A percentile compares a stretch with the other conserved stretches of the same genome.
phyloP scores from a whole-genome alignment of 2,113 vertebrate genomes.

The Gambusia holbrooki region DNA sequence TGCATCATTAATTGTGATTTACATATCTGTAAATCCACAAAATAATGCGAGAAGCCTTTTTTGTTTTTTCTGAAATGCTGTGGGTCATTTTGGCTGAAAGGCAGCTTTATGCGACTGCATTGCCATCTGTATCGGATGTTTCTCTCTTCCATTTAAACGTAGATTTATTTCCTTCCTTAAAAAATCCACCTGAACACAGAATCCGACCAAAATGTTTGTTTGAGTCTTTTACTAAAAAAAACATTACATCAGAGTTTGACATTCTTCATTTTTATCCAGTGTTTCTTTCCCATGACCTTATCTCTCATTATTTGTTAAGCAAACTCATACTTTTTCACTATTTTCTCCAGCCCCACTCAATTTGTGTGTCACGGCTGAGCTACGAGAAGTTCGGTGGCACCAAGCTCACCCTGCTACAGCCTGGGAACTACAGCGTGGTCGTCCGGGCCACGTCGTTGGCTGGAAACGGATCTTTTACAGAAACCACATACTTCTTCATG shows the following conservation, averaged over 20 bases:
- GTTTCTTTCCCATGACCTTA: background rate
- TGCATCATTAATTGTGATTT: background rate
- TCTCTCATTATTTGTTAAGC: background rate
- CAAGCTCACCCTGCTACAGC: conserved; percentile 83
- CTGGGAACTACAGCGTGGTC: conserved; percentile 93
- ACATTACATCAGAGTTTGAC: too few species aligned
- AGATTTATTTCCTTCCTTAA: too few species aligned
- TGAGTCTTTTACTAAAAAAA: too few species aligned
- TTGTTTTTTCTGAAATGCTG: background rate
- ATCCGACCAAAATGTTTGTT: too few species aligned
- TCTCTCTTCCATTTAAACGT: background rate
- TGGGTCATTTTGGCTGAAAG: background rate
- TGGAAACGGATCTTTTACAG: conserved; percentile 94
- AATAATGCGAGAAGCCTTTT: background rate
- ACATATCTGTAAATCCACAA: background rate
- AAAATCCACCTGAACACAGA: too few species aligned
- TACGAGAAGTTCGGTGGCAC: conserved; percentile 84
- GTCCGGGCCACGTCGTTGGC: conserved; percentile 93
- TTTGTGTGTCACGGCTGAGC: conserved; percentile 89
- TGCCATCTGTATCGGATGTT: too few species aligned
- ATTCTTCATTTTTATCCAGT: too few species aligned
- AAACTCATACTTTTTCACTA: background rate
- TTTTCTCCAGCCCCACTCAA: conserved; percentile 76
- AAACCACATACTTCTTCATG: conserved; percentile 88
- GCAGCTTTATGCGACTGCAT: background rate